phyloP scores from a whole-genome alignment of 2,888 invertebrate genomes.

The Ormyrus rosae region DNA sequence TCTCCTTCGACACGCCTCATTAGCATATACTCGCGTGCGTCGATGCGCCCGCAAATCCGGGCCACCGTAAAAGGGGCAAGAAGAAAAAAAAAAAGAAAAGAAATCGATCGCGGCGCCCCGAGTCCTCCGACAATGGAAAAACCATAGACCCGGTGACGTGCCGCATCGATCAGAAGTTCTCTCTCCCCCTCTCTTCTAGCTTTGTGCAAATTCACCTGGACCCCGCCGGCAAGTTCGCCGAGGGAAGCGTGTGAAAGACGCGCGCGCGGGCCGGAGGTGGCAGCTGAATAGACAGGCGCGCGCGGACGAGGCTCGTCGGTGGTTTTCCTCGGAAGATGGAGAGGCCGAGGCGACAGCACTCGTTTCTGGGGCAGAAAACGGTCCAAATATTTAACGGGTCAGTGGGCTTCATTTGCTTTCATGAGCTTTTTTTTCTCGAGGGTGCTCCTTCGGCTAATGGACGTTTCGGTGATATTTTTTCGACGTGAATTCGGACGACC shows the following conservation, averaged over 20 bases:
- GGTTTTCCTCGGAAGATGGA: conserved; percentile 6
- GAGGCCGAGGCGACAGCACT: conserved; percentile 4
- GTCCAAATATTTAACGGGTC: conserved; percentile 54
- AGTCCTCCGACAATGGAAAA: neutral
- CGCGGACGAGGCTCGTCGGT: conserved; percentile 25
- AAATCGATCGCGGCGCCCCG: conserved; percentile 19
- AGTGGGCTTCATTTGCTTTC: conserved; percentile 23
- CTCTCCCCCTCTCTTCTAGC: conserved; percentile 24
- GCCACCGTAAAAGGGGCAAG: no score
- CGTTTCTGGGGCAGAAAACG: conserved; percentile 31
- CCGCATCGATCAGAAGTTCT: conserved; percentile 40
- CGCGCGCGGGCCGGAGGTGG: neutral
- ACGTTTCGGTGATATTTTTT: conserved; percentile 24
- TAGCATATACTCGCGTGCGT: conserved; percentile 47
- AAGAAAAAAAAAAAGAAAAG: neutral
- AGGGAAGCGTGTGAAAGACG: conserved; percentile 52
- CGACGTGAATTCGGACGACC: neutral
- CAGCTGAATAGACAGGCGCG: conserved; percentile 46
- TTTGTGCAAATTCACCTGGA: conserved; percentile 55
- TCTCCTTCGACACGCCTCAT: conserved; percentile 30
- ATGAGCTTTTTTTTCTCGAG: neutral
- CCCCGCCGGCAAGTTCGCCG: neutral
- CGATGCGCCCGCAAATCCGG: neutral
- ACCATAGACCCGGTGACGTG: neutral
- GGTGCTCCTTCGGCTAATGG: neutral